Evolutionary conservation across 2,113 vertebrate genomes (phyloP), one percentile per base, ranked within the genome.

Genomic region (Chionis minor): DNA sequence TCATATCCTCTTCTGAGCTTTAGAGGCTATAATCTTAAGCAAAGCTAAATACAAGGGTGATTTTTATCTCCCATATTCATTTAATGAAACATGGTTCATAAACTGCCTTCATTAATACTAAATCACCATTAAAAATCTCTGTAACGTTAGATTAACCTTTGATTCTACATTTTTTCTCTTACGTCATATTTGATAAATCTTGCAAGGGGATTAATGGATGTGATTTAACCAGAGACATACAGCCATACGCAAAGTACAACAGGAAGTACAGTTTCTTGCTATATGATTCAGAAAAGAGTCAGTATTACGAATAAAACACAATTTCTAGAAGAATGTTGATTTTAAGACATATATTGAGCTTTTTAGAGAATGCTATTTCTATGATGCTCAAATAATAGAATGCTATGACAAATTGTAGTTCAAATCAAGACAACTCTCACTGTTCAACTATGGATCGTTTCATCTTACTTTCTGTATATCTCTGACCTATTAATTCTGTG

Each of bases 11-110:
- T 79, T 90, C 35, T 22, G 14, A 94, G 70, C 18, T 82, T 74
- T 66, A 90, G 26, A 85, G 24, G 32, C 32, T 78, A 59, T 93
- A 84, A 81, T 67, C 45, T 45, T 47, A 85, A 71, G 23, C 38
- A 82, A 71, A 92, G 33, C n/a, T 75, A 88, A 94, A 94, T 75
- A 92, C 23, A 56, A 92, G 8, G 21, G 26, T 63, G 44, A 91
- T 79, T 96, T 96, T 85, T 87, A 69, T 85, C 49, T 92, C 74
- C 54, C 71, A 80, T 49, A 85, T 85, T 95, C 51, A 54, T 63
- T 94, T 86, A 96, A 88, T 91, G 94, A 92, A 93, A 83, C 69
- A 94, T 67, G 67, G 49, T 54, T 94, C 93, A 85, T 94, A 94
- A 91, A 82, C 58, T 86, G 30, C 63, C 38, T 58, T 91, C 52